phyloP scores from a whole-genome alignment of 2,888 invertebrate genomes.

The Sphaerophoria taeniata region DNA sequence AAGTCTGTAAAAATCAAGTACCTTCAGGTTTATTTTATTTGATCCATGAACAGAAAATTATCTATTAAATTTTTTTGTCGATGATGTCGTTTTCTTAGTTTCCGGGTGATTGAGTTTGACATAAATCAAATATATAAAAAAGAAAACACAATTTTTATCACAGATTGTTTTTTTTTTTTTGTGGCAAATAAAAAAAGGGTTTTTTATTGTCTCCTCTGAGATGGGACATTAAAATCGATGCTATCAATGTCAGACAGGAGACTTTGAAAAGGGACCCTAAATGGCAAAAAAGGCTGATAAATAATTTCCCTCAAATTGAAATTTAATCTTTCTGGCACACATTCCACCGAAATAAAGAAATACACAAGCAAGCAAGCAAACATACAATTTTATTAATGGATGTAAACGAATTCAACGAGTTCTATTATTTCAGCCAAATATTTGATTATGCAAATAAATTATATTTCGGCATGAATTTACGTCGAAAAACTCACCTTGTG shows the following conservation, averaged over 20 bases:
- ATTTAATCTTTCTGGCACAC: too few species aligned
- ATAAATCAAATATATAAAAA: conserved; percentile 29
- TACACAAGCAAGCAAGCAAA: too few species aligned
- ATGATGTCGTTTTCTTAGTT: conserved; percentile 7
- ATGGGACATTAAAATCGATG: conserved; percentile 7
- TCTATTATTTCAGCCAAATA: neutral
- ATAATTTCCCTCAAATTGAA: too few species aligned
- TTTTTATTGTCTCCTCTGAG: neutral
- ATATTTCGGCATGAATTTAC: neutral
- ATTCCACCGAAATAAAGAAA: too few species aligned
- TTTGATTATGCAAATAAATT: conserved; percentile 1
- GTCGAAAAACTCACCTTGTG: neutral
- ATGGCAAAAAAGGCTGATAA: too few species aligned
- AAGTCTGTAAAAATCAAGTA: neutral
- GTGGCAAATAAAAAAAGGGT: conserved; percentile 19
- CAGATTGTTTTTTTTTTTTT: conserved; percentile 6
- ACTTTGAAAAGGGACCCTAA: too few species aligned
- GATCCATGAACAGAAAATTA: neutral
- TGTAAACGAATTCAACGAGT: neutral
- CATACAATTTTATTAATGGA: neutral
- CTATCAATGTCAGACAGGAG: neutral
- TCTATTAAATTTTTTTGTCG: neutral
- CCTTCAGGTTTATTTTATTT: neutral
- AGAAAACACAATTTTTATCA: conserved; percentile 14
- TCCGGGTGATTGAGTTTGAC: conserved; percentile 20